Evolutionary conservation across 2,888 invertebrate genomes (phyloP).

Genomic region (Ryuthela nishihirai): DNA sequence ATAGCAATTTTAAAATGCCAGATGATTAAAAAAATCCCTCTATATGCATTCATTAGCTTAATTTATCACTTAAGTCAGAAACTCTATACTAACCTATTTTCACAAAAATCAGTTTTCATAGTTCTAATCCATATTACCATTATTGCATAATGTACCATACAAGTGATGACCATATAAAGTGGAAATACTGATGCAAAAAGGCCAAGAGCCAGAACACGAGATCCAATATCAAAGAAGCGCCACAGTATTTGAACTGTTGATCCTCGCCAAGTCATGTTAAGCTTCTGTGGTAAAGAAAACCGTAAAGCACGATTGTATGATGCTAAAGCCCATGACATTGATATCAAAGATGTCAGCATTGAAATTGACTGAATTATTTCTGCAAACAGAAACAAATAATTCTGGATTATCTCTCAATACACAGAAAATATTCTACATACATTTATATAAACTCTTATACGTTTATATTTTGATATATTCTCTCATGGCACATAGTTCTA

Average conservation of each 20-base stretch:
- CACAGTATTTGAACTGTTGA: constrained; percentile 73
- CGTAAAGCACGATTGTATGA: constrained; percentile 79
- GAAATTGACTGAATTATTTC: constrained; percentile 67
- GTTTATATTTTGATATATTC: too few relatives aligned
- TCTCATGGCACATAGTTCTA: too few relatives aligned
- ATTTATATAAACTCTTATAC: too few relatives aligned
- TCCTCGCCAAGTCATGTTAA: constrained; percentile 68
- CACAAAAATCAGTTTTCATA: constrained; percentile 44
- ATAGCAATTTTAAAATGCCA: too few relatives aligned
- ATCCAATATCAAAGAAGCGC: constrained; percentile 71
- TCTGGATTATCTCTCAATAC: too few relatives aligned
- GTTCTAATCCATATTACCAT: constrained; percentile 51
- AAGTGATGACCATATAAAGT: constrained; percentile 47
- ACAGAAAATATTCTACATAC: too few relatives aligned
- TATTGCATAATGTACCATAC: constrained; percentile 50
- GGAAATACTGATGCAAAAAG: constrained; percentile 51
- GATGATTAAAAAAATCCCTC: too few relatives aligned
- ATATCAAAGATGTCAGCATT: constrained; percentile 72
- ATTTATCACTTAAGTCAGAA: constrained; percentile 1
- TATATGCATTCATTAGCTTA: not conserved
- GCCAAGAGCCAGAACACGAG: constrained; percentile 46
- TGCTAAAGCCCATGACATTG: constrained; percentile 86
- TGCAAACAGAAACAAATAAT: constrained; percentile 51
- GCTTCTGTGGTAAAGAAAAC: constrained; percentile 71
- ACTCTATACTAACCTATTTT: constrained; percentile 39